These are phyloP conservation scores for Xestoiulus laeticollis DNA, from an alignment of 2,888 invertebrate species.

Conservation along the genomic window DNA sequence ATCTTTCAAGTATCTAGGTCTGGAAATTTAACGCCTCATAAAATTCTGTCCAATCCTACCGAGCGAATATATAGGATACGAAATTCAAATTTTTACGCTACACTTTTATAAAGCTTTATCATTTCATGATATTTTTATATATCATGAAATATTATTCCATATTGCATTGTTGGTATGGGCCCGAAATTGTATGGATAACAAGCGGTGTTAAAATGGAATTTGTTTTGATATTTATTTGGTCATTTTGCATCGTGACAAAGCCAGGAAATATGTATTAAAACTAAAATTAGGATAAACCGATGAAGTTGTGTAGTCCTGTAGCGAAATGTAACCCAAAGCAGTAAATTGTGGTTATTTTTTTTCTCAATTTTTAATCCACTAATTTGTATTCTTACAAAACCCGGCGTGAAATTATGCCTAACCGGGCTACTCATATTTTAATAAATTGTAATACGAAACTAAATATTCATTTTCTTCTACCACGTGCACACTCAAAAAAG, in stretches of 20 bases:
- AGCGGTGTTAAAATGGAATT: neutral
- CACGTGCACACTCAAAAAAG: neutral
- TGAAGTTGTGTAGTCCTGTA: neutral
- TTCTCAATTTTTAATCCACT: neutral
- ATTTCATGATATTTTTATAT: neutral
- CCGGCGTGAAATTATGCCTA: neutral
- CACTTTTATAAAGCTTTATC: too few relatives aligned
- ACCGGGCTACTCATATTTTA: neutral
- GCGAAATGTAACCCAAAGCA: neutral
- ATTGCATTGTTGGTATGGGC: neutral
- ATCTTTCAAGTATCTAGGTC: constrained; percentile 15
- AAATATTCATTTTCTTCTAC: neutral
- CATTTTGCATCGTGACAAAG: too few relatives aligned
- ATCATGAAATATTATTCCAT: neutral
- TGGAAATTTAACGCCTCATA: neutral
- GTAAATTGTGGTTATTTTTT: neutral
- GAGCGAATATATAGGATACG: neutral
- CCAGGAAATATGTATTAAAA: too few relatives aligned
- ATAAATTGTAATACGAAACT: neutral
- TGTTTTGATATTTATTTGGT: neutral
- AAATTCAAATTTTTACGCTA: too few relatives aligned
- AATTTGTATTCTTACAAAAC: neutral
- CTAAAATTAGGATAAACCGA: neutral
- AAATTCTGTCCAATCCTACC: neutral
- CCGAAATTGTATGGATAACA: neutral